Evolutionary conservation across 2,113 vertebrate genomes (phyloP), one percentile per base, ranked within the genome.

Genomic region (Ictidomys tridecemlineatus): DNA sequence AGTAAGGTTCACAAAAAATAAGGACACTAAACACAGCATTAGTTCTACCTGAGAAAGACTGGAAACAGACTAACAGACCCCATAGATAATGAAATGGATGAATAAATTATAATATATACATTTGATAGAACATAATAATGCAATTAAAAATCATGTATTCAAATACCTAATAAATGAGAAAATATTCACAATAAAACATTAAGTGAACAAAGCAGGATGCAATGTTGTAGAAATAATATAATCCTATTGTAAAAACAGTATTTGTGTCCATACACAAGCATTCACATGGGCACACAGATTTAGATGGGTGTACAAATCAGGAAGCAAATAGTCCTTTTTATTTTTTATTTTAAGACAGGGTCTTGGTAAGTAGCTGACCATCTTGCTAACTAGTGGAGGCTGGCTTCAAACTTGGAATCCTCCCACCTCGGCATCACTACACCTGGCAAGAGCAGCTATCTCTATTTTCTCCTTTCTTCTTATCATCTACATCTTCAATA

Each of bases 1-100:
- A 78, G 51, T 93, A 87, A 77, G 72, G 56, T 78, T 95, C 83
- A 97, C 37, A 84, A 87, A 91, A 91, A 93, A 91, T 53, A 95
- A 92, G 37, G 13, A 56, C 28, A 58, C 32, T 79, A 87, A 53
- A 87, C 48, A 91, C 32, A 74, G 28, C 56, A 67, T 67, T 63
- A 17, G 26, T 85, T 94, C 77, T 83, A 87, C 45, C 37, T 87
- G 61, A 91, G 76, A 91, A 96, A 86, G 93, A 91, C 26, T n/a
- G 34, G 58, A 91, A 96, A 67, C 77, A 94, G 74, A 86, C 14
- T 87, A 91, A 93, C 82, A 45, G 61, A 77, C 56, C 9, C 34
- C 51, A 56, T 42, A 85, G 32, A 90, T 2, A 26, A 16, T 69
- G 56, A 61, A 72, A 16, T 91, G 8, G 48, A 82, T 93, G n/a